Evolutionary conservation across 1,140 invertebrate species (phyloP), one percentile per base, ranked within the genome.

Genomic region (Acyrthosiphon pisum): DNA sequence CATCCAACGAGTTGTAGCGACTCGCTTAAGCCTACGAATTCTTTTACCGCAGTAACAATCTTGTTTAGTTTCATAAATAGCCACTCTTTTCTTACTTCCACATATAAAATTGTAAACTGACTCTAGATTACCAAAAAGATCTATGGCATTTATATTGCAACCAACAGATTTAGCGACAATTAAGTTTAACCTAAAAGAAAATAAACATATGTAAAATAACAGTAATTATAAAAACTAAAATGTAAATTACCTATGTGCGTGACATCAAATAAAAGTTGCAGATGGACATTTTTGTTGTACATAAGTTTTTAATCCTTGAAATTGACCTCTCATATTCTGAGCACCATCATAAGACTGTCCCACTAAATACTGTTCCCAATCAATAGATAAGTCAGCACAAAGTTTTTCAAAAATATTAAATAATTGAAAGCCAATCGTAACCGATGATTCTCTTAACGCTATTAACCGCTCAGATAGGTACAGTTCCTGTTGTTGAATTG

Each of bases 291-390:
- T 83, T 83, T 41, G 81, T 83, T 83, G 81, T 83, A 83, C 81
- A 83, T 83, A 83, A 37, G 81, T 83, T 83, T 83, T 83, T 83
- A 83, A 83, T 83, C 81, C 81, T 23, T 26, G 81, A 41, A 83
- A 37, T 88, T 88, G 1, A 88, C 86, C 86, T 48, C 86, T 46
- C 86, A 88, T 88, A n/a, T 88, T 88, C 11, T 48, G 44, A 50
- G 86, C 86, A 46, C 86, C 44, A 48, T 88, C 46, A 88, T 88
- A 88, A 88, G 86, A 88, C 46, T 88, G 86, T 48, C 86, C 86
- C 44, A 46, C 86, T 48, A 88, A 50, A 46, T 48, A 88, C 48
- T 48, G 48, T 88, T 88, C n/a, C 46, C 86, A 88, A 23, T 50
- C n/a, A 46, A 88, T 48, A 50, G 44, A 46, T 48, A 48, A 48